Percentiles rank a stretch among this genome's conserved stretches.
Evolutionary conservation across 2,113 vertebrate genomes (phyloP).

Genomic region (Sterna hirundo): DNA sequence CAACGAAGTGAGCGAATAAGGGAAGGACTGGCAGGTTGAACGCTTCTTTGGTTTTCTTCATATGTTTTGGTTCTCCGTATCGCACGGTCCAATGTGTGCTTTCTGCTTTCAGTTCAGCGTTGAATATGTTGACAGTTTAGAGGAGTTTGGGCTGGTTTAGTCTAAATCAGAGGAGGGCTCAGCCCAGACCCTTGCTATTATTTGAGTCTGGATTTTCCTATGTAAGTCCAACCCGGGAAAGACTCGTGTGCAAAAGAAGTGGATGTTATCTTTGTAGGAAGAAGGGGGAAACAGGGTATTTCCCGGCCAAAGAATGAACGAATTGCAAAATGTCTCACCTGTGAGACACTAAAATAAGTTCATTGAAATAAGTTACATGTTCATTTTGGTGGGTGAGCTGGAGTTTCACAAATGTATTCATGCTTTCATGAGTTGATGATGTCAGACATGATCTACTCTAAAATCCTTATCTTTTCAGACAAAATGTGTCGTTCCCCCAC

Average conservation of each 20-base stretch:
- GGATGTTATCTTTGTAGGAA: background rate
- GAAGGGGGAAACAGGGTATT: background rate
- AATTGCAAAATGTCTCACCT: background rate
- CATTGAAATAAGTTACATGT: background rate
- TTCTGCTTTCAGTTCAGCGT: background rate
- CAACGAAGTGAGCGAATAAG: background rate
- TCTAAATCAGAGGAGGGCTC: background rate
- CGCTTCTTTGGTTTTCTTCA: background rate
- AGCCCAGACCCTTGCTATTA: background rate
- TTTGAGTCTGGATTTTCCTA: background rate
- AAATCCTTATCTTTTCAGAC: background rate
- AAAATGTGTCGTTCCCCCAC: background rate
- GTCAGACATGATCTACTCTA: background rate
- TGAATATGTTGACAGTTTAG: background rate
- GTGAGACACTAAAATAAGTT: background rate
- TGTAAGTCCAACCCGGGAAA: background rate
- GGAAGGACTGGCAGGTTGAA: background rate
- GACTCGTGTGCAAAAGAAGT: background rate
- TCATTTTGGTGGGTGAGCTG: background rate
- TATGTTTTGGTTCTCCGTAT: background rate
- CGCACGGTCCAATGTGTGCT: background rate
- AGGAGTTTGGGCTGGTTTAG: background rate
- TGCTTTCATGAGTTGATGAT: background rate
- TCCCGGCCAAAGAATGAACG: background rate
- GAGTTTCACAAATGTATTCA: background rate